These are phyloP conservation scores for Pocillopora verrucosa DNA, from an alignment of 64 coral and sea anemone genomes.

Conservation along the genomic window DNA sequence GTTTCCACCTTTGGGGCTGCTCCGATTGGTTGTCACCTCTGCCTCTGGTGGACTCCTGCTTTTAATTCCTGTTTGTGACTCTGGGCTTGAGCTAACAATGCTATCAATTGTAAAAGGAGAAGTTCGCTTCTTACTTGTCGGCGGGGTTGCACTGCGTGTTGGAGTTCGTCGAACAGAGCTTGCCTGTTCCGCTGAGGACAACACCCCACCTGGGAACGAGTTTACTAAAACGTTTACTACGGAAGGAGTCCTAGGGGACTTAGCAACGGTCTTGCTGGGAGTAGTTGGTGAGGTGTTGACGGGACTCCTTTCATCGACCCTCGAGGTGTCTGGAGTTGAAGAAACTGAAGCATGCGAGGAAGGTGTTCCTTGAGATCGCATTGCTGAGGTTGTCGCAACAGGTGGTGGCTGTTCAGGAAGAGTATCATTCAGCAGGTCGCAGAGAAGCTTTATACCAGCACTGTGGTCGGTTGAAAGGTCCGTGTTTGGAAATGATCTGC, in stretches of 20 bases:
- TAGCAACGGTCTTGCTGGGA: neutral
- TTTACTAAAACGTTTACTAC: neutral
- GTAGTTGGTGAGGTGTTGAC: neutral
- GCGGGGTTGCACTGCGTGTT: neutral
- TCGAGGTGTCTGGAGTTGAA: neutral
- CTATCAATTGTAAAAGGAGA: constrained; percentile 33
- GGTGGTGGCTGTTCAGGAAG: constrained; percentile 53
- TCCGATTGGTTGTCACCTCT: neutral
- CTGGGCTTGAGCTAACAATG: constrained; percentile 31
- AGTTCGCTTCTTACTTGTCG: constrained; percentile 1
- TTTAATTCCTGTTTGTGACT: neutral
- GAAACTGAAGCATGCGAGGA: constrained; percentile 10
- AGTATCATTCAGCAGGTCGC: constrained; percentile 82
- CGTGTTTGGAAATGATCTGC: neutral
- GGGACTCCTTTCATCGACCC: neutral
- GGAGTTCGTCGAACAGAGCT: neutral
- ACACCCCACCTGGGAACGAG: neutral
- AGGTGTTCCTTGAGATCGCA: constrained; percentile 31
- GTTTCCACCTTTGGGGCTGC: constrained; percentile 28
- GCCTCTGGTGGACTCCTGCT: neutral
- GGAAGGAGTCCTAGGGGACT: constrained; percentile 20
- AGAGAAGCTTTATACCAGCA: constrained; percentile 84
- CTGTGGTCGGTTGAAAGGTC: constrained; percentile 65
- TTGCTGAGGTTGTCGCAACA: neutral
- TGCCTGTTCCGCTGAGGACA: constrained; percentile 7